phyloP scores from a whole-genome alignment of 2,113 vertebrate genomes.

The Gobius niger region DNA sequence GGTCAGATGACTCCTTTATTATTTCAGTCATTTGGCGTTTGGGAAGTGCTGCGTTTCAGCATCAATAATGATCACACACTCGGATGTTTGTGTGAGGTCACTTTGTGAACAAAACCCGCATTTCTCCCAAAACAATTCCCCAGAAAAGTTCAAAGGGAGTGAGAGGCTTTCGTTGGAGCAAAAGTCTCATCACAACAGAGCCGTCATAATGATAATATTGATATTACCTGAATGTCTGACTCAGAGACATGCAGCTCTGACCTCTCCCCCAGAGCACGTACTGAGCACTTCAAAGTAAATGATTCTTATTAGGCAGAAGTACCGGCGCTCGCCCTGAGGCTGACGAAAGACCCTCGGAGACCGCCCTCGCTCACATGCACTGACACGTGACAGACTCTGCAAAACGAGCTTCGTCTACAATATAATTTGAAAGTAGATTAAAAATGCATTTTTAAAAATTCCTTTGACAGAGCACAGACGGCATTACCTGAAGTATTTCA shows the following conservation, averaged over 20 bases:
- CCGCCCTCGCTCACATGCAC: slow-evolving; percentile 32
- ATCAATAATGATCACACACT: slow-evolving; percentile 2
- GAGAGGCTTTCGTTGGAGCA: slow-evolving; percentile 2
- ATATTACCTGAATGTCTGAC: slow-evolving; percentile 35
- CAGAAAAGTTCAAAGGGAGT: slow-evolving; percentile 3
- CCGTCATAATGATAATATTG: slow-evolving; percentile 32
- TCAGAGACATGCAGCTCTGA: slow-evolving; percentile 56
- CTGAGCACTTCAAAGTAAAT: slow-evolving; percentile 74
- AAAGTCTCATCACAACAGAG: slow-evolving; percentile 38
- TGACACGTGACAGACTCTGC: slow-evolving; percentile 29
- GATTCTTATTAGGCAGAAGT: slow-evolving; percentile 69
- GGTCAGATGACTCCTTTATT: slow-evolving; percentile 13
- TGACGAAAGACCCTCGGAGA: slow-evolving; percentile 64
- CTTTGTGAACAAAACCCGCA: not conserved
- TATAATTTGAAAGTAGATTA: not conserved
- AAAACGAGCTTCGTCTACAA: slow-evolving; percentile 4
- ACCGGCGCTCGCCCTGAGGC: slow-evolving; percentile 46
- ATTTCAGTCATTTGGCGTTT: slow-evolving; percentile 14
- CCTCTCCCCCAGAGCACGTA: slow-evolving; percentile 39
- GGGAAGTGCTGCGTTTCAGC: not conserved
- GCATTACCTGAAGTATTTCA: too few species aligned
- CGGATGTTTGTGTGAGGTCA: not conserved
- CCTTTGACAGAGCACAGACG: too few species aligned
- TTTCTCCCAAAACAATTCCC: not conserved
- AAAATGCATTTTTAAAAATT: too few species aligned